Base-by-base conservation (phyloP, 2,888 invertebrate genomes). In the Netelia inedita region DNA sequence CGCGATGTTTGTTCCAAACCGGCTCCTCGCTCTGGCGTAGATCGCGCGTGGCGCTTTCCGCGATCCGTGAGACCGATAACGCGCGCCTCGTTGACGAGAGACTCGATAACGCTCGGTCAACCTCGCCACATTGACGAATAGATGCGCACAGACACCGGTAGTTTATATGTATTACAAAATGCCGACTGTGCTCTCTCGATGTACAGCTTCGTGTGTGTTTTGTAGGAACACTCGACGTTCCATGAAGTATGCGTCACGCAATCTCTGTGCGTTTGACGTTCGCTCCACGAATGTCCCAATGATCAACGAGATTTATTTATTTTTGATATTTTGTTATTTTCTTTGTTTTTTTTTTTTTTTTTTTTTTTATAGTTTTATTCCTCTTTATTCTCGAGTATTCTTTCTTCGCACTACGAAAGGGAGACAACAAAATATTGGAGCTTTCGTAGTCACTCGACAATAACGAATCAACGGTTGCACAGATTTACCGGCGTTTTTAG, bases 201-300 rank as follows among this genome's bases (percentile, higher is more conserved):
- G 23, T 66, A 41, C 14, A 21, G n/a, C 19, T 35, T 63, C 55
- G 53, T 43, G 55, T n/a, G 21, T 55, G 8, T 41, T 53, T 57
- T 23, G 61, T 74, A 59, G 50, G 23, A 41, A 79, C 84, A 83
- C 82, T 84, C 50, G 76, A 80, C 83, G 72, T 83, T 79, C 79
- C 79, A 79, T 75, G 83, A 86, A 80, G 43, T 79, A 63, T 87
- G 85, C 76, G 83, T 81, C 85, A 85, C 86, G 21, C 41, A 23
- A 41, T 71, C 16, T 19, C 78, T 81, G 79, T 74, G 81, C 73
- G 72, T 81, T 81, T 84, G 78, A 82, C 85, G 75, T 79, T 75
- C 82, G 19, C 73, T 69, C 75, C 75, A 21, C 35, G 16, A 46
- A 28, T n/a, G 61, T 59, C 19, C 61, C 28, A 50, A 9, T 69